Conservation (phyloP, 1,140 invertebrate species). For the Caenorhabditis remanei region DNA sequence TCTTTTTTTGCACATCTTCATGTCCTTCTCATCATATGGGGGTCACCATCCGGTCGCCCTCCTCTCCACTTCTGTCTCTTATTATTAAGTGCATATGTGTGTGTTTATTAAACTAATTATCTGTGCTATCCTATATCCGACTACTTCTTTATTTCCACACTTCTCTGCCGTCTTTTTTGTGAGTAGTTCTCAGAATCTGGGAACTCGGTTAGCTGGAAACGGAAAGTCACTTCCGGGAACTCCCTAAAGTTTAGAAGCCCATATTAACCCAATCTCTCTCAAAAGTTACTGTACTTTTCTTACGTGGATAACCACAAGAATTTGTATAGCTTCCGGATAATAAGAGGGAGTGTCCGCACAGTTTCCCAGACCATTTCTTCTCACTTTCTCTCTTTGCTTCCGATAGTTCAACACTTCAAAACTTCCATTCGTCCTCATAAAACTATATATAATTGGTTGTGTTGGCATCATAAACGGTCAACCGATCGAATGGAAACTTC, state of each 20-base stretch:
- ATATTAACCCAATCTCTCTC: no score
- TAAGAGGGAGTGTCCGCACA: background rate
- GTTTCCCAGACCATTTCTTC: conserved; percentile 4
- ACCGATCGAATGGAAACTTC: no score
- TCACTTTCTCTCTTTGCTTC: background rate
- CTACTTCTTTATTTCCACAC: no score
- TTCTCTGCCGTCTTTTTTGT: no score
- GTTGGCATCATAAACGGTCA: no score
- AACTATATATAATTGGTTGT: background rate
- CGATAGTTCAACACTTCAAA: background rate
- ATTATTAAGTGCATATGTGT: conserved; percentile 37
- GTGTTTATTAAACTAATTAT: conserved; percentile 43
- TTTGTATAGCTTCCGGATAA: background rate
- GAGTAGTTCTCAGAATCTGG: no score
- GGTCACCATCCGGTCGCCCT: conserved; percentile 7
- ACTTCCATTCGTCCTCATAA: background rate
- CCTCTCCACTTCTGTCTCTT: no score
- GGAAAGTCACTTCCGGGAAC: no score
- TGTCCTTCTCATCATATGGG: background rate
- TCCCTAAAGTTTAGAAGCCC: no score
- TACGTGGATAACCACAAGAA: no score
- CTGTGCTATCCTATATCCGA: background rate
- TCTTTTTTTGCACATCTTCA: background rate
- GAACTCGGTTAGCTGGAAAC: no score
- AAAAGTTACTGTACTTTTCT: no score